These are phyloP conservation scores for Forbesichthys papilliferus DNA, from an alignment of 2,113 vertebrate species.

Conservation along the genomic window DNA sequence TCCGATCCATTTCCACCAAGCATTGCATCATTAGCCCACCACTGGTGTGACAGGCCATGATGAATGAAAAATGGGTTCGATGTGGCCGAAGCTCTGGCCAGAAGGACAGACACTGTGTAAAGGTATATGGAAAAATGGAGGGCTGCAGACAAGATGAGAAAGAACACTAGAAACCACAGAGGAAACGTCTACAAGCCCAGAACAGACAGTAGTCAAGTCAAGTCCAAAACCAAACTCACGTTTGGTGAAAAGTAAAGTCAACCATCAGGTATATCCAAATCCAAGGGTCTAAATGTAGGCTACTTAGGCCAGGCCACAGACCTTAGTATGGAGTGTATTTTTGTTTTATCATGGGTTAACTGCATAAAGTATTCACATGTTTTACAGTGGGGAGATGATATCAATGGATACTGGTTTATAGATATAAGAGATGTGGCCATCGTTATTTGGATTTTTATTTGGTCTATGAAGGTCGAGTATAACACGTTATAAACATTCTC, in stretches of 20 bases:
- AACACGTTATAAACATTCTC: too few relatives aligned
- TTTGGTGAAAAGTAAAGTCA: too few relatives aligned
- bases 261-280: too few relatives aligned
- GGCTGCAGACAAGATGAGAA: slow-evolving; percentile 23
- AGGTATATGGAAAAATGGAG: slow-evolving; percentile 32
- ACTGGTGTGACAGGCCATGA: slow-evolving; percentile 47
- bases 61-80: slow-evolving; percentile 52
- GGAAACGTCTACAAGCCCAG: background rate
- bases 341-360: background rate
- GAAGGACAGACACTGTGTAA: slow-evolving; percentile 32
- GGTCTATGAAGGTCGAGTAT: background rate
- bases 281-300: too few relatives aligned
- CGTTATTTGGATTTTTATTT: background rate
- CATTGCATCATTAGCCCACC: slow-evolving; percentile 33
- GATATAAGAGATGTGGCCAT: background rate
- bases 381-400: background rate
- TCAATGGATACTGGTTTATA: background rate
- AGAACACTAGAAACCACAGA: slow-evolving; percentile 17
- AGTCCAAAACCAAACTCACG: slow-evolving; percentile 21
- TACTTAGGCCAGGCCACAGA: background rate
- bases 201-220: background rate
- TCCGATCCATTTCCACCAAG: slow-evolving; percentile 51
- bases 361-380: background rate
- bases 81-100: slow-evolving; percentile 32
- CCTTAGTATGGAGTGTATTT: background rate